A percentile compares a stretch with the other conserved stretches of the same genome.
phyloP scores from a whole-genome alignment of 2,113 vertebrate species.

The Panthera tigris region DNA sequence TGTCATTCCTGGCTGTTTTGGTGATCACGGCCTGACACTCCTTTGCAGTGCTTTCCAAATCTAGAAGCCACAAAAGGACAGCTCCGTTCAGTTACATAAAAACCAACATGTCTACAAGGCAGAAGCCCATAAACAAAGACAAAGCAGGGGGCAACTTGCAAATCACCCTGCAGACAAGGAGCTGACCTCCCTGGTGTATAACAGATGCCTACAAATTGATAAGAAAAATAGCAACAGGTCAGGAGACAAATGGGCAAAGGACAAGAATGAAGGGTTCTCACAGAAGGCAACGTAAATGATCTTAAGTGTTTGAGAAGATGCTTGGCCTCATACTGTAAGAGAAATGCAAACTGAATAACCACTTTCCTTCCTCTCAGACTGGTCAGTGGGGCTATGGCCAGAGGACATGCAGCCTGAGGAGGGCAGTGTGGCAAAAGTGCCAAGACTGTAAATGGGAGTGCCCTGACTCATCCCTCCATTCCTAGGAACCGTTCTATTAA shows the following conservation, averaged over 20 bases:
- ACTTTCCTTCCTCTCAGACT: neutral
- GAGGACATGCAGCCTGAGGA: neutral
- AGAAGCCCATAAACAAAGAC: neutral
- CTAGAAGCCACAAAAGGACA: neutral
- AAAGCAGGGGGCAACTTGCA: neutral
- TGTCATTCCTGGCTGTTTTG: no score
- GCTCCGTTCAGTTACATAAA: neutral
- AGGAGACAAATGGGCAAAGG: neutral
- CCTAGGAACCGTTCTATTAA: neutral
- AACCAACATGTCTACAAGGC: neutral
- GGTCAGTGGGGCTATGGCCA: no score
- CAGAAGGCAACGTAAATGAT: neutral
- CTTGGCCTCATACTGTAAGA: neutral
- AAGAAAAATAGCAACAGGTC: neutral
- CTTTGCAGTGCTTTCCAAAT: neutral
- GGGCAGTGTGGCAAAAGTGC: neutral
- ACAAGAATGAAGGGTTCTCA: neutral
- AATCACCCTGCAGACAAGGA: neutral
- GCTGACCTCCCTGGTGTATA: neutral
- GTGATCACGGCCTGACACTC: neutral
- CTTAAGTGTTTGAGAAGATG: neutral
- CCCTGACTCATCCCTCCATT: neutral
- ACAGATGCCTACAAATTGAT: neutral
- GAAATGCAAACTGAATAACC: neutral
- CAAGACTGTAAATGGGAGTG: rapidly evolving